Conservation (phyloP, 2,888 invertebrate genomes). For the Lithophane socia region DNA sequence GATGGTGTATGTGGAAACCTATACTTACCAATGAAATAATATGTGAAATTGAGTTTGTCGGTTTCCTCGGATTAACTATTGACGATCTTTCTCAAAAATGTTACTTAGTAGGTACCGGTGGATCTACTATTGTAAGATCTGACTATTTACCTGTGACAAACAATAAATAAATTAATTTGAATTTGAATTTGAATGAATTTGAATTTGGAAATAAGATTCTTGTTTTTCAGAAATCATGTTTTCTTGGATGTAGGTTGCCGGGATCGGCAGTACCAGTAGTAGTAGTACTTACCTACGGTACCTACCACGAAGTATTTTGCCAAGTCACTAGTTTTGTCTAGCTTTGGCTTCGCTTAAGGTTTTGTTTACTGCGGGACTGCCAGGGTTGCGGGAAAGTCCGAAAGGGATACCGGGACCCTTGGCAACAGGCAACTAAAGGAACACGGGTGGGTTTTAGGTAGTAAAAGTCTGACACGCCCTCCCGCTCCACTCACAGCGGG, state of each 20-base stretch:
- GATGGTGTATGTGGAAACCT: not conserved
- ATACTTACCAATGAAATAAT: not conserved
- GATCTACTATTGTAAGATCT: no score
- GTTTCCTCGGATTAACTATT: not conserved
- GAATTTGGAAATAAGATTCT: not conserved
- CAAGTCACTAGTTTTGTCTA: not conserved
- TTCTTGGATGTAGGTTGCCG: not conserved
- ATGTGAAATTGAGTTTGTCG: not conserved
- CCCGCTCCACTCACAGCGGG: no score
- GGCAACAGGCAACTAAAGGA: no score
- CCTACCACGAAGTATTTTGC: not conserved
- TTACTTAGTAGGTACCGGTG: not conserved
- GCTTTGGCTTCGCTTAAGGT: not conserved
- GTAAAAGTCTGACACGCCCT: no score
- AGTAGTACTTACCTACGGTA: not conserved
- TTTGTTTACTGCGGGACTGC: not conserved
- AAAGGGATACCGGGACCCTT: no score
- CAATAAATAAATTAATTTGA: no score
- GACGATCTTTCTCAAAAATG: not conserved
- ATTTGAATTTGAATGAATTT: no score
- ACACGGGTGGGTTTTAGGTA: no score
- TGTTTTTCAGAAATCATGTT: conserved; percentile 2
- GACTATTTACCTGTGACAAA: no score
- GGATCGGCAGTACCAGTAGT: not conserved
- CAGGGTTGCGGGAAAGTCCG: no score